Evolutionary conservation across 2,113 vertebrate genomes (phyloP).

Genomic region (Oryzias woworae): DNA sequence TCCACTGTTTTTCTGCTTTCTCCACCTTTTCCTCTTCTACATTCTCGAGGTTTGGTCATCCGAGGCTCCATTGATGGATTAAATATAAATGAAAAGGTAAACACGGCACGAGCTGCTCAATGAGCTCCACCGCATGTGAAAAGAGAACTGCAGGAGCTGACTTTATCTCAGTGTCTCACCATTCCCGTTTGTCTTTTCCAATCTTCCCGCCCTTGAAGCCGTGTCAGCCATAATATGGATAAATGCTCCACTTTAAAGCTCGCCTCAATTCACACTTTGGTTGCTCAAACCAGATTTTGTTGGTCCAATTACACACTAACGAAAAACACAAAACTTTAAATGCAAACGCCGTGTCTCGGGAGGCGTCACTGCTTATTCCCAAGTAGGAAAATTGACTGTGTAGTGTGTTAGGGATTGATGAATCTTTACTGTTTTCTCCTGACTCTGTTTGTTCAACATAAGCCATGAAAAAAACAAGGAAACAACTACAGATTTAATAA

Average conservation of each 20-base stretch:
- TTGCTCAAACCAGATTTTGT: no score
- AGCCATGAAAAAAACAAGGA: no score
- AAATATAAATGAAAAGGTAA: slow-evolving; percentile 37
- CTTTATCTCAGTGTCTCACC: slow-evolving; percentile 11
- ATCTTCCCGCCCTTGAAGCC: not conserved
- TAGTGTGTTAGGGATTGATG: no score
- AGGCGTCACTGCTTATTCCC: no score
- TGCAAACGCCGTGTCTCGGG: no score
- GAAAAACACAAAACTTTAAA: no score
- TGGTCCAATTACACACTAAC: no score
- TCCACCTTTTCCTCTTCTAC: not conserved
- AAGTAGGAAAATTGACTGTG: no score
- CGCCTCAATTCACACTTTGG: no score
- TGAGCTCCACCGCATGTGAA: not conserved
- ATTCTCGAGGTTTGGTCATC: slow-evolving; percentile 1
- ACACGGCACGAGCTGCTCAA: slow-evolving; percentile 18
- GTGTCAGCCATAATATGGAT: not conserved
- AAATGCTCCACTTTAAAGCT: not conserved
- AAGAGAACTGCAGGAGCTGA: slow-evolving; percentile 1
- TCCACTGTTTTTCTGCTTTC: not conserved
- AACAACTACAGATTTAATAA: no score
- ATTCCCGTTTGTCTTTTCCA: slow-evolving; percentile 13
- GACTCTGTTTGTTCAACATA: no score
- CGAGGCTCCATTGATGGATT: slow-evolving; percentile 35
- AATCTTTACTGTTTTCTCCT: no score